Evolutionary conservation across 2,797 vertebrate species (phyloP).

Genomic region (Rhinella marina): DNA sequence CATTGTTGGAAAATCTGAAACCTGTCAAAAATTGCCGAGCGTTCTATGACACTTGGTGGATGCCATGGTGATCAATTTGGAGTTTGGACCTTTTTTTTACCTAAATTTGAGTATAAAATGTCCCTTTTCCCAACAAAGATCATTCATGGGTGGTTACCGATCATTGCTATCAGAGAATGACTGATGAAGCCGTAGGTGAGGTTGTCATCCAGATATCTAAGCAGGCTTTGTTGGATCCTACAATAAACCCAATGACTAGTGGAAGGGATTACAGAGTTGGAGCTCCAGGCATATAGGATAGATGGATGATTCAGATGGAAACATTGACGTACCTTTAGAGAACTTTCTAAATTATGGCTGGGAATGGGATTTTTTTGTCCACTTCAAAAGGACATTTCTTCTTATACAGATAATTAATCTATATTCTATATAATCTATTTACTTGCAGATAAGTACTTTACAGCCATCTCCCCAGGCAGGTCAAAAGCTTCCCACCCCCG

Average conservation of each 20-base stretch:
- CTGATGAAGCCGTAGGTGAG: background rate
- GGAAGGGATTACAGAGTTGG: background rate
- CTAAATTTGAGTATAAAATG: conserved; percentile 3
- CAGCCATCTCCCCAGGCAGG: conserved; percentile 83
- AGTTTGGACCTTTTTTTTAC: conserved; percentile 23
- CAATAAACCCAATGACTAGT: background rate
- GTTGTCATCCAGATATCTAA: background rate
- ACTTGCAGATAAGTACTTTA: conserved; percentile 84
- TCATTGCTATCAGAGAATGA: background rate
- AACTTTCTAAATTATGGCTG: background rate
- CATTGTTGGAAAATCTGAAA: background rate
- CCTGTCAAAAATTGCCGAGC: background rate
- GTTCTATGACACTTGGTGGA: conserved; percentile 30
- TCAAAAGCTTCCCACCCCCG: conserved; percentile 85
- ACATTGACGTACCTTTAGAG: background rate
- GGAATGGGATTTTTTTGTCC: conserved; percentile 10
- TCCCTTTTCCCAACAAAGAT: background rate
- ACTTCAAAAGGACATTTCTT: background rate
- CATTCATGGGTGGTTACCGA: background rate
- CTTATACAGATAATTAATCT: background rate
- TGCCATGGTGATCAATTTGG: conserved; percentile 37
- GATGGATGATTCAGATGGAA: background rate
- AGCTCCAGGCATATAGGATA: background rate
- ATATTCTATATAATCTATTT: conserved; percentile 69
- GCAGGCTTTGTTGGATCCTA: background rate